Evolutionary conservation across 2,888 invertebrate genomes (phyloP).

Genomic region (Coelinius sp.): DNA sequence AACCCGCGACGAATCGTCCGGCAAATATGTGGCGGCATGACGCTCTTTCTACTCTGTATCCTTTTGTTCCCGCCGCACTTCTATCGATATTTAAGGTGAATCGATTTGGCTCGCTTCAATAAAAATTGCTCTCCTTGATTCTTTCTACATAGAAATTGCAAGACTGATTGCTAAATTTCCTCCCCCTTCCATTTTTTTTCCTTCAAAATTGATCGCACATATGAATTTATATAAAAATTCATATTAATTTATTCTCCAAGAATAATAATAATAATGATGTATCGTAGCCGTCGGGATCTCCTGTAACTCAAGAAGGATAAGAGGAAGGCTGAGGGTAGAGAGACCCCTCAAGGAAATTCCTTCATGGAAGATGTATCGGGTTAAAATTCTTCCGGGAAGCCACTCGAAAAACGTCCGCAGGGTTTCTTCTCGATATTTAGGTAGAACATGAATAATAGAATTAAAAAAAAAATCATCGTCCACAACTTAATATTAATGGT

Average conservation of each 20-base stretch:
- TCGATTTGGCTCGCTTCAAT: conserved; percentile 59
- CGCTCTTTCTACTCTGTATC: conserved; percentile 13
- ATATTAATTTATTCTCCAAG: conserved; percentile 42
- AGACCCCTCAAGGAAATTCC: conserved; percentile 36
- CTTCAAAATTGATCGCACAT: background rate
- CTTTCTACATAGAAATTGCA: background rate
- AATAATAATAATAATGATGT: conserved; percentile 38
- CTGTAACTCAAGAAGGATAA: conserved; percentile 31
- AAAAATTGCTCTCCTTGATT: conserved; percentile 33
- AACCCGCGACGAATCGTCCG: conserved; percentile 57
- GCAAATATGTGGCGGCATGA: conserved; percentile 56
- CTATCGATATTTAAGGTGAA: conserved; percentile 60
- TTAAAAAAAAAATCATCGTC: conserved; percentile 37
- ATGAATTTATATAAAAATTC: conserved; percentile 29
- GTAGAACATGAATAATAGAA: background rate
- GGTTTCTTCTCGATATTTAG: background rate
- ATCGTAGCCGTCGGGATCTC: conserved; percentile 1
- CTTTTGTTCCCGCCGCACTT: conserved; percentile 50
- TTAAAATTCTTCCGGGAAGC: conserved; percentile 42
- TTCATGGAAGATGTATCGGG: conserved; percentile 21
- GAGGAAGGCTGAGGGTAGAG: no score
- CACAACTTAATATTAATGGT: conserved; percentile 65
- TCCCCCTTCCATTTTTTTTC: background rate
- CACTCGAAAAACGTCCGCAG: conserved; percentile 17
- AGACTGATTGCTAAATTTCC: background rate